Percentiles rank a stretch among this genome's conserved stretches.
phyloP scores from a whole-genome alignment of 2,888 invertebrate species.

The Ennomos fuscantarius region DNA sequence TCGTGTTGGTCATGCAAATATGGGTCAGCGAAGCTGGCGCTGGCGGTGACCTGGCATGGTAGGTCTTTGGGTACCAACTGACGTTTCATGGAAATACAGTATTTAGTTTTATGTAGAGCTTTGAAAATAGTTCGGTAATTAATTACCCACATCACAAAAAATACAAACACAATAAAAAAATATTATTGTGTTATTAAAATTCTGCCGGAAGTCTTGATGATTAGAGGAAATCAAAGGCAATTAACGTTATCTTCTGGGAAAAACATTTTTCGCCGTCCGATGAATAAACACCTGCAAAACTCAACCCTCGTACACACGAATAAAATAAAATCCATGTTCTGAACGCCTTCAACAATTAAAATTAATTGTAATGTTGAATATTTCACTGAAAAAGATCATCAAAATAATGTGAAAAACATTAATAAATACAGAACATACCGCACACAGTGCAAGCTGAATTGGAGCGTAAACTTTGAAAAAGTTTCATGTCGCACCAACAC shows the following conservation, averaged over 20 bases:
- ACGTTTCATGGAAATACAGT: conserved; percentile 13
- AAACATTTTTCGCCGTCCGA: conserved; percentile 9
- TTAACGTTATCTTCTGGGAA: background rate
- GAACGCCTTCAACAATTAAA: too few relatives aligned
- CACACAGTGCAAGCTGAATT: conserved; percentile 23
- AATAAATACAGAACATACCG: conserved; percentile 1
- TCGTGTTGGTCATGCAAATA: conserved; percentile 40
- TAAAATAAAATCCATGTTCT: too few relatives aligned
- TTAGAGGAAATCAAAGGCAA: too few relatives aligned
- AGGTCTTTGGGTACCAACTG: conserved; percentile 4
- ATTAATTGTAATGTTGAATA: too few relatives aligned
- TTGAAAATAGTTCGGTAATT: background rate
- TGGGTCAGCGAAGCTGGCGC: conserved; percentile 37
- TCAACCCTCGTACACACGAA: too few relatives aligned
- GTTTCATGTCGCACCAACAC: conserved; percentile 19
- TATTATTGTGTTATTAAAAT: conserved; percentile 1
- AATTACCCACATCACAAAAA: background rate
- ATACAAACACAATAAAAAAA: conserved; percentile 11
- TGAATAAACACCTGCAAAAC: too few relatives aligned
- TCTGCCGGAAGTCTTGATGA: too few relatives aligned
- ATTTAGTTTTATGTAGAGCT: conserved; percentile 1
- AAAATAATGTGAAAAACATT: too few relatives aligned
- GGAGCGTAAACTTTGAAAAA: conserved; percentile 32
- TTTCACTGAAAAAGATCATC: too few relatives aligned
- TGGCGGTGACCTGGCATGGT: conserved; percentile 3